phyloP scores from a whole-genome alignment of 2,888 invertebrate genomes.

The Spodoptera littoralis region DNA sequence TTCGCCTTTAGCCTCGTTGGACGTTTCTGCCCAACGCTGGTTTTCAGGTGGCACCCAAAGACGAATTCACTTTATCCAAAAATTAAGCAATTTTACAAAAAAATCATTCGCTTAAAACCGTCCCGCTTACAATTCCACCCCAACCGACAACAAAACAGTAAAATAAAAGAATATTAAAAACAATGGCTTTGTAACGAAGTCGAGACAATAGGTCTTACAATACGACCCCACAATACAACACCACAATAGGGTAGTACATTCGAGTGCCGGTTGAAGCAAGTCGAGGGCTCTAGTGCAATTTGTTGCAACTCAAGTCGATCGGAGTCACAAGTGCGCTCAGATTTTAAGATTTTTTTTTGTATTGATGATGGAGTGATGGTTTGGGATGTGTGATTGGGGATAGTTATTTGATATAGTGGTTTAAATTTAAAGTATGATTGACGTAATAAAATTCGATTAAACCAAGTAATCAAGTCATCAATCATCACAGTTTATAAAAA shows the following conservation, averaged over 20 bases:
- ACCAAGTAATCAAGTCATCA: no score
- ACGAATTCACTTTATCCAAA: no score
- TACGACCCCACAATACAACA: constrained; percentile 39
- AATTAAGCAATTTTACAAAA: no score
- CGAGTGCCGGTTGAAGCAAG: constrained; percentile 37
- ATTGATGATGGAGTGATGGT: background rate
- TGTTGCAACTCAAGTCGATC: constrained; percentile 52
- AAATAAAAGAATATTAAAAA: constrained; percentile 63
- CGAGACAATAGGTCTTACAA: constrained; percentile 55
- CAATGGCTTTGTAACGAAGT: constrained; percentile 61
- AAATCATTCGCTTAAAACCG: no score
- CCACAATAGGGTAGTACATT: constrained; percentile 50
- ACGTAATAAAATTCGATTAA: no score
- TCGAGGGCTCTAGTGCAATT: constrained; percentile 55
- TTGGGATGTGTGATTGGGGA: no score
- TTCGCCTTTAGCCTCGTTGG: no score
- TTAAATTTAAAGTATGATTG: no score
- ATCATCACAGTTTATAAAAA: no score
- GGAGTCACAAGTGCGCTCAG: constrained; percentile 29
- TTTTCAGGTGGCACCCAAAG: no score
- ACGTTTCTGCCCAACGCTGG: no score
- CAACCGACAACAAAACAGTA: constrained; percentile 38
- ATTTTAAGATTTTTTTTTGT: constrained; percentile 7
- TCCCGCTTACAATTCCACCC: constrained; percentile 11
- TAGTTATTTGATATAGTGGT: no score